Evolutionary conservation across 2,888 invertebrate genomes (phyloP).

Genomic region (Nephrotoma flavescens): DNA sequence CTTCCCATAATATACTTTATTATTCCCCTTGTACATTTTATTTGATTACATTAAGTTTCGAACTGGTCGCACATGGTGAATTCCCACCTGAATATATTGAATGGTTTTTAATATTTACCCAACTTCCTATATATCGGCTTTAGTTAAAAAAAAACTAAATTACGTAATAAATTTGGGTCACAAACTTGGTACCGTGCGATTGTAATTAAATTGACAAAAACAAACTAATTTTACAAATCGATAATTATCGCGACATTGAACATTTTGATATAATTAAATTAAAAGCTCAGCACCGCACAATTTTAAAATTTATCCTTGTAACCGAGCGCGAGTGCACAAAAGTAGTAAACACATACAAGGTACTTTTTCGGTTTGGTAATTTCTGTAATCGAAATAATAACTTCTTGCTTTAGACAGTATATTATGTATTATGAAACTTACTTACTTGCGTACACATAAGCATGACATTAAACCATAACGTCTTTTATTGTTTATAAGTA

Average conservation of each 20-base stretch:
- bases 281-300: not conserved
- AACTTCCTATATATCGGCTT: not conserved
- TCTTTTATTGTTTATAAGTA: not conserved
- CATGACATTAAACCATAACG: not conserved
- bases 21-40: not conserved
- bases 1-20: not conserved
- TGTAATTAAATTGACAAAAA: not conserved
- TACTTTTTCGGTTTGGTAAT: not conserved
- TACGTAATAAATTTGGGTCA: not conserved
- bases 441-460: not conserved
- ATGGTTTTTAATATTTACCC: not conserved
- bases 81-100: not conserved
- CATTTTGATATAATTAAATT: not conserved
- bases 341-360: not conserved
- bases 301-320: not conserved
- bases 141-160: not conserved
- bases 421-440: not conserved
- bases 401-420: not conserved
- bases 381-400: not conserved
- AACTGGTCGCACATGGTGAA: not conserved
- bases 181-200: not conserved
- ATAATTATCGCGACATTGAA: not conserved
- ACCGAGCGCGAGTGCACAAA: not conserved
- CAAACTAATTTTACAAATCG: not conserved
- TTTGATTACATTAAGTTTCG: not conserved